Percentiles rank a stretch among this genome's conserved stretches.
Conservation (phyloP, 2,113 vertebrate species). For the Urocolius indicus region DNA sequence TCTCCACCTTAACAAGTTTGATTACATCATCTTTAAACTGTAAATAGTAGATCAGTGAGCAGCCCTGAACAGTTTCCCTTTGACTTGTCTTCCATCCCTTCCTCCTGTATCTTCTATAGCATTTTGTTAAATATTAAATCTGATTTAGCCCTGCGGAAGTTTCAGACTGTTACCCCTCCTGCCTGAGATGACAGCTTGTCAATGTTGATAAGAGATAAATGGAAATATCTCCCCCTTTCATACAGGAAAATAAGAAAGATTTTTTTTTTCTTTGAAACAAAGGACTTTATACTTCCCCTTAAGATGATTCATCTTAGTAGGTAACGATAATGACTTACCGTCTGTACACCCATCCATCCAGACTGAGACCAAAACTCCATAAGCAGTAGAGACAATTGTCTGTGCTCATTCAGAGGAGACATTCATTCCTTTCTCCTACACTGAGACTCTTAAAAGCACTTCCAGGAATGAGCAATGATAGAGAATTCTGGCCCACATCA, state of each 20-base stretch:
- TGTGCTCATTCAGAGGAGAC: constrained; percentile 24
- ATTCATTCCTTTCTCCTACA: constrained; percentile 9
- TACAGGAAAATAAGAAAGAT: constrained; percentile 22
- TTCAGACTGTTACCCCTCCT: neutral
- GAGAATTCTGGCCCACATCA: neutral
- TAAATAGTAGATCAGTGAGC: neutral
- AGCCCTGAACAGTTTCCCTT: neutral
- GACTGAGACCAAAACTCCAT: constrained; percentile 5
- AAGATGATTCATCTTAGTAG: constrained; percentile 58
- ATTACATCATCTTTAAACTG: neutral
- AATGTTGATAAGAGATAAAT: constrained; percentile 46
- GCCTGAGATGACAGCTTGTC: constrained; percentile 48
- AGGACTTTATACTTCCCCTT: constrained; percentile 44
- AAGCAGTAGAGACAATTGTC: constrained; percentile 15
- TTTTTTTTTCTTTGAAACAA: constrained; percentile 48
- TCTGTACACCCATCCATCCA: constrained; percentile 51
- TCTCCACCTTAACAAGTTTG: neutral
- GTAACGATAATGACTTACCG: constrained; percentile 59
- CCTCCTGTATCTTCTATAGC: neutral
- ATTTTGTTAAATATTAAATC: constrained; percentile 32
- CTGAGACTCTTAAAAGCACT: constrained; percentile 8
- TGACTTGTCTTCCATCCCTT: neutral
- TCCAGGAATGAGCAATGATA: neutral
- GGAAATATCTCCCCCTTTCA: constrained; percentile 44
- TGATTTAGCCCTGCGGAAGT: constrained; percentile 24